Percentiles rank a stretch among this genome's conserved stretches.
phyloP scores from a whole-genome alignment of 2,888 invertebrate species.

The Agonum fuliginosum region DNA sequence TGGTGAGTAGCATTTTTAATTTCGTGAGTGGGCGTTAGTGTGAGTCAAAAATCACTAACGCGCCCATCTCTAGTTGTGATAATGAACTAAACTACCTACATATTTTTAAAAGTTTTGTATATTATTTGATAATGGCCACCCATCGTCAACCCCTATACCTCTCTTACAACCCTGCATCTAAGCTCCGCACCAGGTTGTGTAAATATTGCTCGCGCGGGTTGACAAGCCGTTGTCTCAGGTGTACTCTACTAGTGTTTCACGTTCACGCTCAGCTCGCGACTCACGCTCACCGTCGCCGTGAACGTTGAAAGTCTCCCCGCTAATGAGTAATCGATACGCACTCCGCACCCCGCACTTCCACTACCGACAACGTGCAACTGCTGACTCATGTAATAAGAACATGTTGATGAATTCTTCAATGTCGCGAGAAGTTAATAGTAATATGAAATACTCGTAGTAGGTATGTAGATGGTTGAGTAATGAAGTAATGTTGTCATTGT shows the following conservation, averaged over 20 bases:
- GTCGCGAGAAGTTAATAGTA: too few species aligned
- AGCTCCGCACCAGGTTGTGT: background rate
- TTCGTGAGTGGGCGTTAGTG: too few species aligned
- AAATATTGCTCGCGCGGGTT: constrained; percentile 12
- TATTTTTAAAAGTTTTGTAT: too few species aligned
- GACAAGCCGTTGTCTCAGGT: constrained; percentile 43
- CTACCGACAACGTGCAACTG: background rate
- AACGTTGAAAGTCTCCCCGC: constrained; percentile 40
- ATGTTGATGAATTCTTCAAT: constrained; percentile 17
- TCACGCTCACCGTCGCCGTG: constrained; percentile 4
- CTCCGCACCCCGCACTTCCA: background rate
- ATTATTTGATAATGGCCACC: too few species aligned
- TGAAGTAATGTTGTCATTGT: too few species aligned
- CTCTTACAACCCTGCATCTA: background rate
- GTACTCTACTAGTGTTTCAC: constrained; percentile 1
- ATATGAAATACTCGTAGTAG: too few species aligned
- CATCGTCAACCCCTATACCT: background rate
- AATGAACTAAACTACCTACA: too few species aligned
- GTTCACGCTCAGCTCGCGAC: constrained; percentile 1
- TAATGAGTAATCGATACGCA: constrained; percentile 50
- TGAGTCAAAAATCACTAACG: too few species aligned
- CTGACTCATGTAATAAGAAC: constrained; percentile 43
- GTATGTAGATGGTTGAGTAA: too few species aligned
- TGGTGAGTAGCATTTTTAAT: too few species aligned
- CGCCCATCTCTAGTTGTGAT: too few species aligned